Percentiles rank a stretch among this genome's conserved stretches.
Evolutionary conservation across 2,113 vertebrate species (phyloP).

Genomic region (Colinus virginianus): DNA sequence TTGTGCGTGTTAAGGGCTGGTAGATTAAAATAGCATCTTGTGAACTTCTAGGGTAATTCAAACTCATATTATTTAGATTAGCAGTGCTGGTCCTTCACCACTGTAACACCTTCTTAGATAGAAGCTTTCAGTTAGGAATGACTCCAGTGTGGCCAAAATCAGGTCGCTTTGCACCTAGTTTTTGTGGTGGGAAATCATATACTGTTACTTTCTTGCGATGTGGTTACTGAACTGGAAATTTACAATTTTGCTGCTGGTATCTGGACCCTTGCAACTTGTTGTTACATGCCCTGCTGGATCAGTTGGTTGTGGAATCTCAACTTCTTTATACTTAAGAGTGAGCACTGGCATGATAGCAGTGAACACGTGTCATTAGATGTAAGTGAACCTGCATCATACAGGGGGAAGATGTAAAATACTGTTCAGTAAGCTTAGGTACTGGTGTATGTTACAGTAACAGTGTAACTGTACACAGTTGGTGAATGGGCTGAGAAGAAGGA

Average conservation of each 20-base stretch:
- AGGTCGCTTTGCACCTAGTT: background rate
- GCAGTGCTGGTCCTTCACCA: fast-evolving
- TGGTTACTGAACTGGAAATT: background rate
- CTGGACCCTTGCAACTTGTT: background rate
- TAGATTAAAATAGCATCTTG: background rate
- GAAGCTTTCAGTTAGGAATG: background rate
- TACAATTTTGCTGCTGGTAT: background rate
- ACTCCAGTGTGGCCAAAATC: background rate
- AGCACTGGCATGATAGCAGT: background rate
- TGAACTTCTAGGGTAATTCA: background rate
- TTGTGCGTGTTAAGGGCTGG: background rate
- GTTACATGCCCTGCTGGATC: background rate
- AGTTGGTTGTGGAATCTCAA: background rate
- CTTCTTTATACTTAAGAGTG: background rate
- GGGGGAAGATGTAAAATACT: background rate
- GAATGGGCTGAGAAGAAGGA: constrained; percentile 5
- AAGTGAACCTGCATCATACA: background rate
- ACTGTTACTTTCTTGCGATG: background rate
- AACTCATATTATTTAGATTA: background rate
- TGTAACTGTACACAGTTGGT: background rate
- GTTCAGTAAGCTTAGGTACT: background rate
- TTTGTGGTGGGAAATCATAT: background rate
- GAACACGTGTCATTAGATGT: background rate
- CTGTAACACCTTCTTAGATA: background rate
- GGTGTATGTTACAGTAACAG: background rate